Evolutionary conservation across 2,888 invertebrate species (phyloP), one percentile per base, ranked within the genome.

Genomic region (Phyto melanocephala): DNA sequence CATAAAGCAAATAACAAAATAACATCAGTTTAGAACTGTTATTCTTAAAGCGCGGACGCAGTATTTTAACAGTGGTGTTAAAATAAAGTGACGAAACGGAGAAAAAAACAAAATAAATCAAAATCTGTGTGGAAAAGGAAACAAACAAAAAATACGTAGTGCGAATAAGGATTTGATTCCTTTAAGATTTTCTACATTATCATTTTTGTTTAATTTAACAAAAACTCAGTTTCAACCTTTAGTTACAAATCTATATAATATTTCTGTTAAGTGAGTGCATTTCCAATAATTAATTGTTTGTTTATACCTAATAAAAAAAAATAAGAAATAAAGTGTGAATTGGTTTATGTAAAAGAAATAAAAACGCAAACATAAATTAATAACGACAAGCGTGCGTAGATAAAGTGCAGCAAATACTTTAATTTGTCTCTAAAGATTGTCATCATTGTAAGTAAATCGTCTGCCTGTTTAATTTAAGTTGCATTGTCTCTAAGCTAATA

Each of bases 1-100:
- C 70, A 72, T 60, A 81, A 79, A 62, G 81, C 79, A 79, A 76
- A 79, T 45, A 74, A 62, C 11, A 52, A 71, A 75, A 72, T 54
- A 71, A 81, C 78, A 85, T 84, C 85, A 88, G 88, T 89, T 85
- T 84, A 85, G 85, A 84, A 88, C 80, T 85, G 86, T 81, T 77
- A 84, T 87, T 86, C 87, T 86, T 86, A 86, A 84, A 86, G 89
- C 87, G 88, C 88, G 88, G 89, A 86, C 87, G 88, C 87, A 86
- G 83, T 85, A 78, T 56, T 78, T 52, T 20, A 22, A 0, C 40
- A 13, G 78, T 67, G 65, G 24, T 62, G 54, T 17, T 28, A 60
- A 5, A 33, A 8, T 24, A 28, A 42, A 71, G 37, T 50, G 75
- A 42, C n/a, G 33, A 65, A 52, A 17, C 13, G 28, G 24, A 45